Percentiles rank a stretch among this genome's conserved stretches.
phyloP scores from a whole-genome alignment of 2,113 vertebrate genomes.

The Anser brachyrhynchus region DNA sequence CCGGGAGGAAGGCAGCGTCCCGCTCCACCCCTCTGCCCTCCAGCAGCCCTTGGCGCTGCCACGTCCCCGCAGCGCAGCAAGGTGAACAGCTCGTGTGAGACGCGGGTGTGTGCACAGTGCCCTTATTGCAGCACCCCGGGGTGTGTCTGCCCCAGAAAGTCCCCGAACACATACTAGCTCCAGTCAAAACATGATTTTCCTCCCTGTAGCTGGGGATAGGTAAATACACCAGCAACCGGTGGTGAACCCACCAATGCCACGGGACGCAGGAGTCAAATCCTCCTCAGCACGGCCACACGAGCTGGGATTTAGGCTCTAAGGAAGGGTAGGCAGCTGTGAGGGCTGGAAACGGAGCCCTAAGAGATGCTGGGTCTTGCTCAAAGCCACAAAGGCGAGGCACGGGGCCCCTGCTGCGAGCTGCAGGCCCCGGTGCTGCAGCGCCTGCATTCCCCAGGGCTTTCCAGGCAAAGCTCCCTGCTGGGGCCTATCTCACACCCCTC shows the following conservation, averaged over 20 bases:
- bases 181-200: neutral
- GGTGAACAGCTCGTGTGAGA: neutral
- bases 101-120: neutral
- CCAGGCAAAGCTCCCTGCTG: neutral
- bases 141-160: neutral
- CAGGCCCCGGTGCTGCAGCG: neutral
- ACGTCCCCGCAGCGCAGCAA: neutral
- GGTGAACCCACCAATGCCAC: fast-evolving
- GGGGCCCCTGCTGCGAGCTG: neutral
- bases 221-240: neutral
- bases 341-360: fast-evolving
- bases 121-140: neutral
- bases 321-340: neutral
- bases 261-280: neutral
- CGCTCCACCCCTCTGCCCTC: neutral
- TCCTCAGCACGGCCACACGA: fast-evolving
- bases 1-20: neutral
- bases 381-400: neutral
- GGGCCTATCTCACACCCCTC: neutral
- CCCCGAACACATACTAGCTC: neutral
- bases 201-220: neutral
- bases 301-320: fast-evolving
- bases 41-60: neutral
- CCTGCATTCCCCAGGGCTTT: neutral
- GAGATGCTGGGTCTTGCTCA: neutral